phyloP scores from a whole-genome alignment of 2,797 vertebrate genomes.

The Squalus acanthias region DNA sequence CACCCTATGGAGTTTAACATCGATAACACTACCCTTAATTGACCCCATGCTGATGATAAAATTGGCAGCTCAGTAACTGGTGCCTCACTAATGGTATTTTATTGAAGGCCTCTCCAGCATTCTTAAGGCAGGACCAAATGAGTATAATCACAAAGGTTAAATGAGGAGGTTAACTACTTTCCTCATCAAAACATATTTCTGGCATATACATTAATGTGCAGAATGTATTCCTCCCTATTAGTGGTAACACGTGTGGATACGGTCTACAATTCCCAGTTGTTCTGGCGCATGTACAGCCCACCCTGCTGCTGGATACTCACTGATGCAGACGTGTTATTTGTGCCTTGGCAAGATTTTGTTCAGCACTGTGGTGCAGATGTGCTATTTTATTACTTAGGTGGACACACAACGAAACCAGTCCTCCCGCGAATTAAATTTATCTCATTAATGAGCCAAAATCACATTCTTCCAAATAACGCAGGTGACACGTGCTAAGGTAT shows the following conservation, averaged over 20 bases:
- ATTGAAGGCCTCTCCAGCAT: background rate
- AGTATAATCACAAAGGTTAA: background rate
- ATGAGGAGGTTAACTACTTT: slow-evolving; percentile 1
- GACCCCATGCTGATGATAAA: background rate
- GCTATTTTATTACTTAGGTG: background rate
- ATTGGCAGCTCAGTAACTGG: background rate
- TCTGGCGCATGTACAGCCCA: background rate
- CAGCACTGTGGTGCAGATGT: background rate
- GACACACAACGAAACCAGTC: background rate
- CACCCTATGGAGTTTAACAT: background rate
- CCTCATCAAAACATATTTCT: background rate
- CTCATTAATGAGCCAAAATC: background rate
- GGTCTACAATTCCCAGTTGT: background rate
- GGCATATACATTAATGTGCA: background rate
- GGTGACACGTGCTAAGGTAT: background rate
- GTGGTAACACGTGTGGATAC: background rate
- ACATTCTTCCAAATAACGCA: background rate
- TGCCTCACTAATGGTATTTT: background rate
- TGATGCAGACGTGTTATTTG: background rate
- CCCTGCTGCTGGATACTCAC: background rate
- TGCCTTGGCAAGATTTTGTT: background rate
- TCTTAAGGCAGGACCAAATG: background rate
- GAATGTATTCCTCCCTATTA: background rate
- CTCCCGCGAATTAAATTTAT: background rate
- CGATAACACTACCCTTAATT: background rate